Conservation (phyloP, 2,888 invertebrate species). For the Drosophila engyochracea region DNA sequence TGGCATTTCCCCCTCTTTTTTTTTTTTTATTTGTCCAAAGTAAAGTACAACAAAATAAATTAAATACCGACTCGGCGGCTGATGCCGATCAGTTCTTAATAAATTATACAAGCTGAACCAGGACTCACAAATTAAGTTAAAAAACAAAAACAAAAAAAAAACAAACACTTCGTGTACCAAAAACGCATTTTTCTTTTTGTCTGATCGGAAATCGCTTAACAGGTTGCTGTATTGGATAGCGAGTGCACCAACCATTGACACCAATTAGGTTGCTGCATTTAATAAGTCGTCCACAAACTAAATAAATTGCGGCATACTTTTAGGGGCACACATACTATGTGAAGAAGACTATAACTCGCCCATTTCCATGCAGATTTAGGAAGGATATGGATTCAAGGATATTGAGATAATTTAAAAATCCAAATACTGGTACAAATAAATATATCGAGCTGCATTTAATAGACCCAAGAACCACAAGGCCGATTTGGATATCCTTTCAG, state of each 20-base stretch:
- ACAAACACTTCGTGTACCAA: neutral
- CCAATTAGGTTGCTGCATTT: neutral
- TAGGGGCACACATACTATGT: neutral
- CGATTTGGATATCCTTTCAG: neutral
- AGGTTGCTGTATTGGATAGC: neutral
- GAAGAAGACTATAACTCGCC: no score
- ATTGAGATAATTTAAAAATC: neutral
- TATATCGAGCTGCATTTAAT: neutral
- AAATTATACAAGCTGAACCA: neutral
- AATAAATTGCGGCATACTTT: neutral
- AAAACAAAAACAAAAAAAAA: neutral
- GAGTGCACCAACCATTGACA: neutral
- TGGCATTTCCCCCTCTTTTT: slow-evolving; percentile 18
- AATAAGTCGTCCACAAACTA: neutral
- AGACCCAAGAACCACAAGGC: neutral
- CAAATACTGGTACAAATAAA: neutral
- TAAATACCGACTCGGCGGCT: neutral
- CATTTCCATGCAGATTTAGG: no score
- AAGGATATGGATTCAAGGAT: neutral
- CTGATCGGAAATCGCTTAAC: neutral
- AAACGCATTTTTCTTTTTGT: neutral
- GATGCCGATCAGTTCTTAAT: neutral
- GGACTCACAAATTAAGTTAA: neutral
- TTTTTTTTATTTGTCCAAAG: slow-evolving; percentile 22
- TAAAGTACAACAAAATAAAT: slow-evolving; percentile 23